Percentiles rank a stretch among this genome's conserved stretches.
phyloP scores from a whole-genome alignment of 2,113 vertebrate genomes.

The Sciurus niger region DNA sequence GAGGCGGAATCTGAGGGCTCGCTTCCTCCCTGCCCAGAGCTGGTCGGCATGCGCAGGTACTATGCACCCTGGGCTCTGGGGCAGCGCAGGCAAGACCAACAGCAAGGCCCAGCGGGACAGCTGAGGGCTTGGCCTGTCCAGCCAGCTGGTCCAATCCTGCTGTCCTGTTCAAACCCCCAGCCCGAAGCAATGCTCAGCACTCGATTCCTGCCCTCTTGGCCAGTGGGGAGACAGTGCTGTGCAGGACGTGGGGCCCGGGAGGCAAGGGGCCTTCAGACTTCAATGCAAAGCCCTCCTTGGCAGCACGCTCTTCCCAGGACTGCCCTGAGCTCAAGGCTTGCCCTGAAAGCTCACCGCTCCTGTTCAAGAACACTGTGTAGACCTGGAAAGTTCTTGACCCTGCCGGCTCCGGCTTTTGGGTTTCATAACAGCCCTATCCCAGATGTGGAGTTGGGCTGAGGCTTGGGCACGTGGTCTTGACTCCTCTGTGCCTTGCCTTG shows the following conservation, averaged over 20 bases:
- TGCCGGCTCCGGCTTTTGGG: neutral
- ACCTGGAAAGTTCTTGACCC: neutral
- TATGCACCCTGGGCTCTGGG: rapidly evolving
- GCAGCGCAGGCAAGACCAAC: too few species aligned
- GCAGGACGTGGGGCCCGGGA: neutral
- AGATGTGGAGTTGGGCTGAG: neutral
- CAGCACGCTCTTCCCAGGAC: neutral
- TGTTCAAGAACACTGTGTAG: neutral
- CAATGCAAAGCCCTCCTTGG: too few species aligned
- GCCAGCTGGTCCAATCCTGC: too few species aligned
- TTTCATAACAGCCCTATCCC: neutral
- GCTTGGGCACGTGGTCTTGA: neutral
- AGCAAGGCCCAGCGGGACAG: too few species aligned
- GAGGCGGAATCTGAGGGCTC: too few species aligned
- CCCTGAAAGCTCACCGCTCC: neutral
- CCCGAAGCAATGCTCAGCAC: too few species aligned
- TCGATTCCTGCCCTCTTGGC: neutral
- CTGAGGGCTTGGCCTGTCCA: too few species aligned
- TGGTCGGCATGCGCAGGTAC: rapidly evolving
- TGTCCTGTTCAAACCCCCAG: too few species aligned
- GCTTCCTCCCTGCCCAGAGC: neutral
- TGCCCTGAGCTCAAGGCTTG: rapidly evolving
- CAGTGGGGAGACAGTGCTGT: neutral
- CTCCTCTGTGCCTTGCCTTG: neutral
- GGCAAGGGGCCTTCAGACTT: rapidly evolving